Percentiles rank a stretch among this genome's conserved stretches.
phyloP scores from a whole-genome alignment of 2,797 vertebrate genomes.

The Enteromius treurensis region DNA sequence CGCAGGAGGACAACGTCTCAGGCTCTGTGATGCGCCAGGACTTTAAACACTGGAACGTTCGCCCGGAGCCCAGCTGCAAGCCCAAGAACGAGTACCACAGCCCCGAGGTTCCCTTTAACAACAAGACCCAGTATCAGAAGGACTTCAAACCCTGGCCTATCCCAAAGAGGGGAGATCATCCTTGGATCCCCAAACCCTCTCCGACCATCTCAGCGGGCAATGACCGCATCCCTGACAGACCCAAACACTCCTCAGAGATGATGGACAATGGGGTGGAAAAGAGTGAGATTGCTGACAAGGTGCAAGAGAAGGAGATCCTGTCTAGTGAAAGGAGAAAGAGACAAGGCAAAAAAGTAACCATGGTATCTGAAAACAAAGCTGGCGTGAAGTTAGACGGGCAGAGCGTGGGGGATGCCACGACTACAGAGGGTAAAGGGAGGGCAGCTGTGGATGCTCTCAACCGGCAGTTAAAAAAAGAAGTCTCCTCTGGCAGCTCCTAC shows the following conservation, averaged over 20 bases:
- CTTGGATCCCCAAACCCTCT: slow-evolving; percentile 91
- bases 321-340: slow-evolving; percentile 75
- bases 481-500: slow-evolving; percentile 85
- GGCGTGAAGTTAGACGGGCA: slow-evolving; percentile 61
- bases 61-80: slow-evolving; percentile 91
- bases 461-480: slow-evolving; percentile 91
- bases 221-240: slow-evolving; percentile 62
- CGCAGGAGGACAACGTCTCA: slow-evolving; percentile 71
- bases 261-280: slow-evolving; percentile 78
- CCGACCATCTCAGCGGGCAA: slow-evolving; percentile 66
- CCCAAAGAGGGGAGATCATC: slow-evolving; percentile 88
- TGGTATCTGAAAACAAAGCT: slow-evolving; percentile 69
- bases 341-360: slow-evolving; percentile 60
- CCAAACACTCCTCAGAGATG: slow-evolving; percentile 63
- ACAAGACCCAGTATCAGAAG: slow-evolving; percentile 96
- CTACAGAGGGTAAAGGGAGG: slow-evolving; percentile 76
- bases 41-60: slow-evolving; percentile 91
- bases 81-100: slow-evolving; percentile 91
- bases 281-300: slow-evolving; percentile 76
- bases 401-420: slow-evolving; percentile 48
- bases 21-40: slow-evolving; percentile 96
- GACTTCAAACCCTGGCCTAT: slow-evolving; percentile 96
- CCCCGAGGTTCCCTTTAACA: slow-evolving; percentile 89
- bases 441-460: slow-evolving; percentile 89
- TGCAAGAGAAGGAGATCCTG: slow-evolving; percentile 78